Conservation (phyloP, 1,140 invertebrate genomes). For the Leptinotarsa defecta region DNA sequence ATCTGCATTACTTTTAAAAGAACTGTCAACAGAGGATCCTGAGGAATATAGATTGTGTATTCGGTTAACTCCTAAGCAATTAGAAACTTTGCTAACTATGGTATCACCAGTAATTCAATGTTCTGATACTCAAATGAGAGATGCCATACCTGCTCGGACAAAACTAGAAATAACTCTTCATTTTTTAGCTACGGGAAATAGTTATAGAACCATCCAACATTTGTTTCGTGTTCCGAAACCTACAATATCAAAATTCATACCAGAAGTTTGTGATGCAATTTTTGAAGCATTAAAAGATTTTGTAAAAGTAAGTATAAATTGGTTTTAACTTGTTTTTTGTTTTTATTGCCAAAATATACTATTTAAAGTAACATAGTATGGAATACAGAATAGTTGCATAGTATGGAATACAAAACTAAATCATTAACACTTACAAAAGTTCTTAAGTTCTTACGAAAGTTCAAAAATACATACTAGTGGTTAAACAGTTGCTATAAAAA, state of each 20-base stretch:
- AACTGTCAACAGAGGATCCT: slow-evolving; percentile 16
- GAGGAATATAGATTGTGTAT: slow-evolving; percentile 19
- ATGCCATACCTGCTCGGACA: slow-evolving; percentile 12
- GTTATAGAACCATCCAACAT: background rate
- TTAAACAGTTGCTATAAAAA: slow-evolving; percentile 1
- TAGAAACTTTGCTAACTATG: background rate
- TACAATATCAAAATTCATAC: slow-evolving; percentile 25
- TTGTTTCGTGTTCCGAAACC: slow-evolving; percentile 21
- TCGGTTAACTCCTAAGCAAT: background rate
- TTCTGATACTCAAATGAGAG: slow-evolving; percentile 9
- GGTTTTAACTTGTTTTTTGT: background rate
- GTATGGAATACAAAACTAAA: background rate
- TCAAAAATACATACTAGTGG: background rate
- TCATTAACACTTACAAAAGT: background rate
- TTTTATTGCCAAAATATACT: background rate
- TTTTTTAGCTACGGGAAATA: slow-evolving; percentile 18
- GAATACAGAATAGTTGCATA: background rate
- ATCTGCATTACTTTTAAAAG: background rate
- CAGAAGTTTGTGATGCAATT: slow-evolving; percentile 24
- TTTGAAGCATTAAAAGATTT: slow-evolving; percentile 5
- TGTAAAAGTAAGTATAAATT: background rate
- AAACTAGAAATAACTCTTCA: slow-evolving; percentile 23
- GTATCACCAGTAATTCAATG: slow-evolving; percentile 16
- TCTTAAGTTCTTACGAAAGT: background rate
- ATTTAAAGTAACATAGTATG: background rate